phyloP scores from a whole-genome alignment of 2,888 invertebrate genomes.

The Mesochorus sp. region DNA sequence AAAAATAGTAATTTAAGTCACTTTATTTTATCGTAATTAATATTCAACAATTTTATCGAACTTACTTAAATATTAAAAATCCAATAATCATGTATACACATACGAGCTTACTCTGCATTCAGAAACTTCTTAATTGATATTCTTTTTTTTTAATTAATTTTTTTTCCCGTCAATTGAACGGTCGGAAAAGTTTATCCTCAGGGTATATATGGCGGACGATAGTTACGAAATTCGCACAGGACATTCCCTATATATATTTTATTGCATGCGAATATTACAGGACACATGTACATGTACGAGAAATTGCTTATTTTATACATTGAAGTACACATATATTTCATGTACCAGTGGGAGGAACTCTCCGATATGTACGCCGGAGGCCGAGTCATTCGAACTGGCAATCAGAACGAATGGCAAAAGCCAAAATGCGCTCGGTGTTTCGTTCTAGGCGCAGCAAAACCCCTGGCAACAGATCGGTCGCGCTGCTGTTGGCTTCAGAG shows the following conservation, averaged over 20 bases:
- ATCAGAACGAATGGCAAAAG: constrained; percentile 66
- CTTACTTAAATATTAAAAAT: no score
- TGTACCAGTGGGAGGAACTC: constrained; percentile 35
- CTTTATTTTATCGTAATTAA: no score
- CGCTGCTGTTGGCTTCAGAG: constrained; percentile 20
- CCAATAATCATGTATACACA: no score
- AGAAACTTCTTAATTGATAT: no score
- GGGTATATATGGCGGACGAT: constrained; percentile 2
- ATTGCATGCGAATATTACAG: neutral
- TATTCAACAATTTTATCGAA: no score
- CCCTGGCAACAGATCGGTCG: constrained; percentile 36
- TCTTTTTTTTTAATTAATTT: constrained; percentile 4
- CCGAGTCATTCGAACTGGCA: constrained; percentile 67
- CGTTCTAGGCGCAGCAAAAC: constrained; percentile 33
- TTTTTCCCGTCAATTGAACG: constrained; percentile 5
- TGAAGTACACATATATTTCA: constrained; percentile 18
- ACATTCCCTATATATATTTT: neutral
- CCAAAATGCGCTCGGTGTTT: constrained; percentile 48
- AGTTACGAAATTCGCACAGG: constrained; percentile 3
- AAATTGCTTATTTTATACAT: constrained; percentile 25
- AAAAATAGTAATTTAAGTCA: no score
- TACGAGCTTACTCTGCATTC: no score
- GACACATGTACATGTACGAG: neutral
- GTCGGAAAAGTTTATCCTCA: constrained; percentile 8
- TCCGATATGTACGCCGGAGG: constrained; percentile 54